A percentile compares a stretch with the other conserved stretches of the same genome.
Conservation (phyloP, 2,113 vertebrate species). For the Barbus barbus region DNA sequence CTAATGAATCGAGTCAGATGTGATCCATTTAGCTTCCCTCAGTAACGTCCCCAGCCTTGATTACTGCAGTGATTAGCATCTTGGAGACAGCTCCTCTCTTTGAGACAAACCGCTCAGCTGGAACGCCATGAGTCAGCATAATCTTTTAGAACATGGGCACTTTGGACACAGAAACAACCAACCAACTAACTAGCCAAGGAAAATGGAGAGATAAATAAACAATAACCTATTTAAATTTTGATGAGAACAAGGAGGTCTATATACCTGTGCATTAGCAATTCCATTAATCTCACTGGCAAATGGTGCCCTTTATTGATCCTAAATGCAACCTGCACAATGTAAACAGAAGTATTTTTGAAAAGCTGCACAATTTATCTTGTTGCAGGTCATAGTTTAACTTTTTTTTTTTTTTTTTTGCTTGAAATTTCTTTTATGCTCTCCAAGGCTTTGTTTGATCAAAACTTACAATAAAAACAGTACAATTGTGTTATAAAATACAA, state of each 20-base stretch:
- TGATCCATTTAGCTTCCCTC: conserved; percentile 21
- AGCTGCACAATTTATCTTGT: not conserved
- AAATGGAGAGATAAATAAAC: not conserved
- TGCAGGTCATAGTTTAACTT: too few species aligned
- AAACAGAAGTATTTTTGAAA: not conserved
- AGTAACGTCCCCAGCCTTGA: conserved; percentile 14
- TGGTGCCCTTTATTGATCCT: not conserved
- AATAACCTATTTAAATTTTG: not conserved
- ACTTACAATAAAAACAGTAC: not conserved
- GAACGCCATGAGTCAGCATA: not conserved
- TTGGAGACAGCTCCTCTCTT: not conserved
- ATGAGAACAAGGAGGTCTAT: not conserved
- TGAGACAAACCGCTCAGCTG: not conserved
- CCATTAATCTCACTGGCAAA: not conserved
- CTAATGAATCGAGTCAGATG: conserved; percentile 38
- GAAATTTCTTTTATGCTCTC: too few species aligned
- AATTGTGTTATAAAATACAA: not conserved
- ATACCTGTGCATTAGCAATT: not conserved
- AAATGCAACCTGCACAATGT: not conserved
- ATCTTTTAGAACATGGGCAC: not conserved
- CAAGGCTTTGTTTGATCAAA: too few species aligned
- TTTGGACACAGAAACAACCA: not conserved
- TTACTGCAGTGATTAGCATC: conserved; percentile 34
- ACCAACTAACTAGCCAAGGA: not conserved
- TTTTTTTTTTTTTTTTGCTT: too few species aligned